Evolutionary conservation across 2,888 invertebrate genomes (phyloP).

Genomic region (Camptogramma bilineatum): DNA sequence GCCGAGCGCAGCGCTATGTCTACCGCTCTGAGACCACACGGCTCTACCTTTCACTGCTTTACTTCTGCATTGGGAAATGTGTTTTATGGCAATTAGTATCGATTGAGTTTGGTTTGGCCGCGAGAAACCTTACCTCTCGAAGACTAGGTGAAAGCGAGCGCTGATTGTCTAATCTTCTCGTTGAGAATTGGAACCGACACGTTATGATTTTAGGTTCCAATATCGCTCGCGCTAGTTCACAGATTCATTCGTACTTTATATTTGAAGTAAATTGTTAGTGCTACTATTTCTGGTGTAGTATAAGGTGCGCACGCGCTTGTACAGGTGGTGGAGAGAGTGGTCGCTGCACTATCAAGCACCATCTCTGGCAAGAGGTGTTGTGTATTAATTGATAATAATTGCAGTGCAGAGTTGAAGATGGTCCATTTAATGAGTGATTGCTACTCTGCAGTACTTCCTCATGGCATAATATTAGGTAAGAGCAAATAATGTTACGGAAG

Average conservation of each 20-base stretch:
- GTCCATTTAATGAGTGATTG: constrained; percentile 14
- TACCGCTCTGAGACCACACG: neutral
- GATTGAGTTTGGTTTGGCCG: neutral
- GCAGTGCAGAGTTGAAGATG: constrained; percentile 16
- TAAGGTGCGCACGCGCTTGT: constrained; percentile 28
- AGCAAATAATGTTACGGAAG: neutral
- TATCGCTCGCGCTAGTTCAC: neutral
- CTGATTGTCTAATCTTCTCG: neutral
- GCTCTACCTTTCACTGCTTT: constrained; percentile 20
- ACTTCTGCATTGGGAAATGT: neutral
- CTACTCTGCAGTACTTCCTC: constrained; percentile 20
- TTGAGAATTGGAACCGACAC: neutral
- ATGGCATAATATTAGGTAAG: constrained; percentile 20
- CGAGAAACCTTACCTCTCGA: neutral
- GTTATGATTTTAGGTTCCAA: neutral
- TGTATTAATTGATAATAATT: constrained; percentile 25
- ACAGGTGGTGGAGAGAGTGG: constrained; percentile 28
- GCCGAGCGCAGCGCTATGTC: neutral
- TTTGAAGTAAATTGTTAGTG: constrained; percentile 7
- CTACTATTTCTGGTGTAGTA: constrained; percentile 16
- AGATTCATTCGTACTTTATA: constrained; percentile 6
- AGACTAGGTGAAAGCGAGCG: constrained; percentile 17
- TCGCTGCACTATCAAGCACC: constrained; percentile 14
- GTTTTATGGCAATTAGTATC: neutral
- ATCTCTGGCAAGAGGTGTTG: constrained; percentile 16